phyloP scores from a whole-genome alignment of 2,113 vertebrate species.

The Coregonus clupeaformis region DNA sequence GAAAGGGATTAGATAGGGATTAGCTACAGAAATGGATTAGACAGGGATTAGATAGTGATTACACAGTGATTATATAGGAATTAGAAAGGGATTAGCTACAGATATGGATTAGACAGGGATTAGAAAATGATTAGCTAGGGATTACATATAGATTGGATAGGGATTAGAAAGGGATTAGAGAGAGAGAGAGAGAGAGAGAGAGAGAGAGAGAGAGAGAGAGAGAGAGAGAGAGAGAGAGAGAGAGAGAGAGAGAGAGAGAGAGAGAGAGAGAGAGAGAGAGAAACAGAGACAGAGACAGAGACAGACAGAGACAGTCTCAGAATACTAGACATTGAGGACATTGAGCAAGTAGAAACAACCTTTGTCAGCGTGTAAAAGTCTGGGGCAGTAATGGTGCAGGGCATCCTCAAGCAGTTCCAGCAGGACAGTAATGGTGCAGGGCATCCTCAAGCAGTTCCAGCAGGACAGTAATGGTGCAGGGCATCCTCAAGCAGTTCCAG shows the following conservation, averaged over 20 bases:
- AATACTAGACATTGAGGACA: too few species aligned
- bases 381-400: too few species aligned
- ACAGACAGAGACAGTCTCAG: not conserved
- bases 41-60: too few species aligned
- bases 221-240: conserved; percentile 14
- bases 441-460: too few species aligned
- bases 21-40: not conserved
- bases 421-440: too few species aligned
- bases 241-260: conserved; percentile 5
- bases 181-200: conserved; percentile 12
- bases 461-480: too few species aligned
- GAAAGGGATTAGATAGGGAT: not conserved
- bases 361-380: too few species aligned
- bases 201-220: not conserved
- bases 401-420: too few species aligned
- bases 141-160: not conserved
- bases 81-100: not conserved
- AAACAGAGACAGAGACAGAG: conserved; percentile 9
- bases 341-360: too few species aligned
- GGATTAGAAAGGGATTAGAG: not conserved
- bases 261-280: not conserved
- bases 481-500: too few species aligned
- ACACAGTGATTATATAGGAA: not conserved
- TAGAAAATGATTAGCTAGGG: not conserved
- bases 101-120: not conserved